Percentiles rank a stretch among this genome's conserved stretches.
Conservation (phyloP, 2,888 invertebrate species). For the Cosmopolites sordidus region DNA sequence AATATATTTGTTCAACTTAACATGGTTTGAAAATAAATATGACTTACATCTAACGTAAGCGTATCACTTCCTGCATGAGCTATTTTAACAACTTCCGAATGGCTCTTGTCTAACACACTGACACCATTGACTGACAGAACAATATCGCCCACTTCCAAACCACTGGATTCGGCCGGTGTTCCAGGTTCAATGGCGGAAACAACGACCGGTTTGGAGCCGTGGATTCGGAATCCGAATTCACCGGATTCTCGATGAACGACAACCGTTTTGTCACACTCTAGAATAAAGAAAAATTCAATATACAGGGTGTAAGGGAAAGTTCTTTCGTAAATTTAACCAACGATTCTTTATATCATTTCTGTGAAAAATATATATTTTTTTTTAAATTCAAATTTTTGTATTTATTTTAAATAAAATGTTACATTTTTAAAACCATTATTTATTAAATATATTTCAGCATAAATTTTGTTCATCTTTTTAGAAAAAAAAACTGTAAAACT, state of each 20-base stretch:
- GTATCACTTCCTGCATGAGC: conserved; percentile 86
- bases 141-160: conserved; percentile 90
- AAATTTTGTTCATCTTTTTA: too few species aligned
- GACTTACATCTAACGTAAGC: conserved; percentile 71
- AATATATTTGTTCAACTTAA: too few species aligned
- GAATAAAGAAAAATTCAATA: too few species aligned
- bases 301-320: too few species aligned
- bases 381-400: too few species aligned
- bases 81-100: conserved; percentile 89
- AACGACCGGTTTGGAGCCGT: conserved; percentile 93
- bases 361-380: too few species aligned
- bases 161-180: conserved; percentile 88
- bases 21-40: background rate
- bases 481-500: too few species aligned
- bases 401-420: too few species aligned
- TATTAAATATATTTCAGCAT: too few species aligned
- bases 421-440: too few species aligned
- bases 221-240: conserved; percentile 93
- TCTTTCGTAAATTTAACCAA: too few species aligned
- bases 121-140: conserved; percentile 87
- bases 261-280: conserved; percentile 86
- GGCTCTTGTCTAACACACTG: conserved; percentile 86
- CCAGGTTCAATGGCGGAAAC: conserved; percentile 93
- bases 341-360: too few species aligned
- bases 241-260: conserved; percentile 77